phyloP scores from a whole-genome alignment of 2,888 invertebrate species.

The Athrips mouffetella region DNA sequence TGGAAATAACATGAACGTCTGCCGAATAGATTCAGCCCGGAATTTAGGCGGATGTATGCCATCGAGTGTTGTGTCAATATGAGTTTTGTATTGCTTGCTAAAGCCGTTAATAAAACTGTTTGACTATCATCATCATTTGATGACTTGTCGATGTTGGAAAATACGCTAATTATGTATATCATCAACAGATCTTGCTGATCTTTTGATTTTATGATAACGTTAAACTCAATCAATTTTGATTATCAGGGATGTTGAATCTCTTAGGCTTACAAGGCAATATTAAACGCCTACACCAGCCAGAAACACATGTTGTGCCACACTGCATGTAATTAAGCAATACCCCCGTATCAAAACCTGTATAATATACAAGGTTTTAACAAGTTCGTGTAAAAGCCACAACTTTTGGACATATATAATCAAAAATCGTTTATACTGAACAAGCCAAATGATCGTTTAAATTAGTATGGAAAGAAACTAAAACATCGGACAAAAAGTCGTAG shows the following conservation, averaged over 20 bases:
- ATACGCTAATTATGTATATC: too few species aligned
- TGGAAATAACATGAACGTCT: slow-evolving; percentile 43
- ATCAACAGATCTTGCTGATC: too few species aligned
- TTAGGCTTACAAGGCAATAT: neutral
- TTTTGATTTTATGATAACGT: too few species aligned
- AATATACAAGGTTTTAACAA: too few species aligned
- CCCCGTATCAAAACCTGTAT: too few species aligned
- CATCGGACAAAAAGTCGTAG: too few species aligned
- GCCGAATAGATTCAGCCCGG: slow-evolving; percentile 60
- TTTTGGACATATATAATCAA: too few species aligned
- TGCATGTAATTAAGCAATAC: slow-evolving; percentile 21
- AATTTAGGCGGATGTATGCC: slow-evolving; percentile 57
- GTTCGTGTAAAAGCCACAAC: too few species aligned
- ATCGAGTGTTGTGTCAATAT: slow-evolving; percentile 43
- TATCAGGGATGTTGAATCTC: neutral
- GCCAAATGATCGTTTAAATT: too few species aligned
- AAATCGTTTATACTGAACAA: too few species aligned
- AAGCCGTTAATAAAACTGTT: neutral
- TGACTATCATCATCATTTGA: neutral
- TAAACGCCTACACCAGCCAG: slow-evolving; percentile 9
- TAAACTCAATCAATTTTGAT: too few species aligned
- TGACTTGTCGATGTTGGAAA: neutral
- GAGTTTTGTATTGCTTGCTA: slow-evolving; percentile 6
- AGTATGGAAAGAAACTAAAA: too few species aligned
- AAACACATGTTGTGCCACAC: slow-evolving; percentile 20